These are phyloP conservation scores for Apodemus sylvaticus DNA, from an alignment of 2,113 vertebrate genomes.

Conservation along the genomic window DNA sequence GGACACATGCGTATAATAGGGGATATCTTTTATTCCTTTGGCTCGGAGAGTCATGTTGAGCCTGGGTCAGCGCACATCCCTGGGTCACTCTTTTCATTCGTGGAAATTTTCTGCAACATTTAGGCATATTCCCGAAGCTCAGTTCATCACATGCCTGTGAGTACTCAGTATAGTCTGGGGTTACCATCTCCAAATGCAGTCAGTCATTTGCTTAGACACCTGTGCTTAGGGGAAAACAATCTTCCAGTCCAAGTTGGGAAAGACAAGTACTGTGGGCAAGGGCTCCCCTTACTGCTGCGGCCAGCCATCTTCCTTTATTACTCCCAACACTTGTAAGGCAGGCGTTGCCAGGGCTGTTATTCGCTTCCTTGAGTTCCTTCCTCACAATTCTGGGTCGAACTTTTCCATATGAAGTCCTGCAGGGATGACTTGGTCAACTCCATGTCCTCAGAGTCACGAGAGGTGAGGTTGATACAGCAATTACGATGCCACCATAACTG, in stretches of 20 bases:
- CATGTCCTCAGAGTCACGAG: neutral
- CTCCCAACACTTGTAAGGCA: neutral
- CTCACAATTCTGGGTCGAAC: neutral
- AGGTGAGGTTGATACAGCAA: neutral
- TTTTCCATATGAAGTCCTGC: constrained; percentile 6
- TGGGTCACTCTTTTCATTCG: too few species aligned
- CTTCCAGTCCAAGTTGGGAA: neutral
- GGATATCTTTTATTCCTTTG: too few species aligned
- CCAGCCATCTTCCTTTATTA: neutral
- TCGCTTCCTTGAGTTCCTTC: neutral
- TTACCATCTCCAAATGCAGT: neutral
- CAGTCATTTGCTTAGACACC: neutral
- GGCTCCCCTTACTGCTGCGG: neutral
- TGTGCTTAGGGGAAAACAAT: neutral
- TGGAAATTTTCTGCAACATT: neutral
- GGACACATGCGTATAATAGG: too few species aligned
- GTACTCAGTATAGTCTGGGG: neutral
- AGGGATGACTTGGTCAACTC: neutral
- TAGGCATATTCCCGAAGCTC: neutral
- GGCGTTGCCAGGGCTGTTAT: neutral
- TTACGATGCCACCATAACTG: neutral
- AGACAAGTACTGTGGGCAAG: neutral
- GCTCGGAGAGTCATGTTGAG: too few species aligned
- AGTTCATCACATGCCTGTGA: neutral
- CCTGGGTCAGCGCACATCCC: too few species aligned